Base-by-base conservation (phyloP, 2,797 vertebrate genomes). In the Anableps anableps region DNA sequence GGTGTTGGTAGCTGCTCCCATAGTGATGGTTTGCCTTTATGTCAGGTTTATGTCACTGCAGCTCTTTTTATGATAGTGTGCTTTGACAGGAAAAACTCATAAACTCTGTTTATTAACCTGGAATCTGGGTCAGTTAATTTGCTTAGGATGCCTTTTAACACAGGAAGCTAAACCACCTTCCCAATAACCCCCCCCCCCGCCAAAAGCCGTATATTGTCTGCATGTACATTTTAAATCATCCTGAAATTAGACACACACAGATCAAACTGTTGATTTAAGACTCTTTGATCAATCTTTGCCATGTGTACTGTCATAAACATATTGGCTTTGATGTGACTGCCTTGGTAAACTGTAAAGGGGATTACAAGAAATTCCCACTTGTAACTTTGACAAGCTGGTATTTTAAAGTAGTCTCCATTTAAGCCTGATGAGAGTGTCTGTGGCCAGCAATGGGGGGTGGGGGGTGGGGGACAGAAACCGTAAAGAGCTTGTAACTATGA, bases 401-500 rank as follows among this genome's bases (percentile, higher is more conserved):
- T 90, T 88, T 87, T 66, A 78, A 88, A 75, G 80, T 76, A 86
- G 84, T 86, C 89, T 80, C 81, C 76, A 87, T 82, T 89, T 81
- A 83, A 85, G 73, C 72, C 48, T 74, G 43, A 76, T 82, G 73
- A 84, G 83, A 88, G 86, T 81, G 83, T 91, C 83, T 91, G 90
- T 90, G 90, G 89, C 77, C 80, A 83, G 86, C 77, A 73, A 88
- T 84, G 89, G 90, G 94, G n/a, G 55, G 13, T 5, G 13, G 16
- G n/a, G 29, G 21, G 50, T 90, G 93, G 93, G 92, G 88, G 43
- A 17, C 68, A 45, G 79, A 92, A 90, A 91, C 90, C 90, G 88
- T 94, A 95, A 96, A 94, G 90, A 91, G 86, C 90, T 89, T 92
- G 88, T 92, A 91, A 93, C 91, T 81, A 86, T 92, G 93, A 94